Percentiles rank a stretch among this genome's conserved stretches.
phyloP scores from a whole-genome alignment of 2,113 vertebrate species.

The Malurus melanocephalus region DNA sequence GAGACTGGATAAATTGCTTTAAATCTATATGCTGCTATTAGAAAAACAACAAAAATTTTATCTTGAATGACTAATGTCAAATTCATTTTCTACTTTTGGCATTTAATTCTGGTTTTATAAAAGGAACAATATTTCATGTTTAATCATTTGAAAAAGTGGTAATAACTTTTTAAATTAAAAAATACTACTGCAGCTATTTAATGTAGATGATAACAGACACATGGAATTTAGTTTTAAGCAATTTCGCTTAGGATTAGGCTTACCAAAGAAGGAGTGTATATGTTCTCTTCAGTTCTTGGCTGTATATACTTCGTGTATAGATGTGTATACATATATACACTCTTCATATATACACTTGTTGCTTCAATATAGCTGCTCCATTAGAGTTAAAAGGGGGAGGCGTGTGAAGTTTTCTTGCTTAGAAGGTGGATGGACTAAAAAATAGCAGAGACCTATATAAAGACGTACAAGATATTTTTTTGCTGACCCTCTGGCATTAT shows the following conservation, averaged over 20 bases:
- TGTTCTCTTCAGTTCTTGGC: background rate
- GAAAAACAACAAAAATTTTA: too few relatives aligned
- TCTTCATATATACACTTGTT: background rate
- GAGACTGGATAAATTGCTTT: background rate
- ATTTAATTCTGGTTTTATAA: background rate
- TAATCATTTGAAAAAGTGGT: background rate
- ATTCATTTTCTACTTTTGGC: background rate
- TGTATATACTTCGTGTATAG: background rate
- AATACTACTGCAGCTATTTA: background rate
- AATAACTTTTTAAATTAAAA: background rate
- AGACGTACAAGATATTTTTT: background rate
- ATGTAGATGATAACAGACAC: background rate
- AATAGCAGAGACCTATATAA: background rate
- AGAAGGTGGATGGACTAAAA: background rate
- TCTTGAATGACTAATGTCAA: background rate
- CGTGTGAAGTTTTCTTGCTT: accelerated
- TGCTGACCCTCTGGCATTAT: background rate
- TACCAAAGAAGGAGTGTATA: background rate
- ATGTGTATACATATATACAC: background rate
- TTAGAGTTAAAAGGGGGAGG: background rate
- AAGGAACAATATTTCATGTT: background rate
- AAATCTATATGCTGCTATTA: background rate
- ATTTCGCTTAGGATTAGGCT: background rate
- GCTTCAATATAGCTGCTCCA: background rate
- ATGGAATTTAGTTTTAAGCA: background rate